A percentile compares a stretch with the other conserved stretches of the same genome.
Evolutionary conservation across 1,140 invertebrate genomes (phyloP).

Genomic region (Globodera ellingtonae): DNA sequence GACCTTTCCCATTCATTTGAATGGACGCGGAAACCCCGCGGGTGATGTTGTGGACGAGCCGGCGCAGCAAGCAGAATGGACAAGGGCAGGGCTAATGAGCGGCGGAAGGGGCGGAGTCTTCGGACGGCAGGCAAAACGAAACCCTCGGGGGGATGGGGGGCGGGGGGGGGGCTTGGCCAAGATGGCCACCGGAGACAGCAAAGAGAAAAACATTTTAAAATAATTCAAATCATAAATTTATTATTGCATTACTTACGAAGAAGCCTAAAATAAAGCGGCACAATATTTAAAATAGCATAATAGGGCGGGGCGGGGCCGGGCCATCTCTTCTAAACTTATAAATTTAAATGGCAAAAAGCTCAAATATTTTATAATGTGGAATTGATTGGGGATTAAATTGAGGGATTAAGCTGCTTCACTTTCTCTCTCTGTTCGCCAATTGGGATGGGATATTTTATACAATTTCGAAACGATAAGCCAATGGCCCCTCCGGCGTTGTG

Average conservation of each 20-base stretch:
- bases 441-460: background rate
- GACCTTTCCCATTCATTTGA: background rate
- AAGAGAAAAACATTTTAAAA: background rate
- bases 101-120: background rate
- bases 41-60: background rate
- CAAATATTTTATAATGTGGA: too few relatives aligned
- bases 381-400: too few relatives aligned
- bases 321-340: too few relatives aligned
- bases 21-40: background rate
- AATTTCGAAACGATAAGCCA: background rate
- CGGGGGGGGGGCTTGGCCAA: background rate
- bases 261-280: too few relatives aligned
- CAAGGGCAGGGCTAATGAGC: background rate
- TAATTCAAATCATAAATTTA: too few relatives aligned
- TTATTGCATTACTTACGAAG: too few relatives aligned
- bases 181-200: background rate
- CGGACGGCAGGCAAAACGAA: background rate
- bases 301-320: too few relatives aligned
- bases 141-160: too few relatives aligned
- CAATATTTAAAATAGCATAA: too few relatives aligned
- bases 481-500: background rate
- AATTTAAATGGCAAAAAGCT: too few relatives aligned
- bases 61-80: background rate
- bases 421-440: too few relatives aligned
- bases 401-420: too few relatives aligned